Evolutionary conservation across 92 coral and sea anemone species (phyloP), one percentile per base, ranked within the genome.

Genomic region (Epizoanthus scotinus): DNA sequence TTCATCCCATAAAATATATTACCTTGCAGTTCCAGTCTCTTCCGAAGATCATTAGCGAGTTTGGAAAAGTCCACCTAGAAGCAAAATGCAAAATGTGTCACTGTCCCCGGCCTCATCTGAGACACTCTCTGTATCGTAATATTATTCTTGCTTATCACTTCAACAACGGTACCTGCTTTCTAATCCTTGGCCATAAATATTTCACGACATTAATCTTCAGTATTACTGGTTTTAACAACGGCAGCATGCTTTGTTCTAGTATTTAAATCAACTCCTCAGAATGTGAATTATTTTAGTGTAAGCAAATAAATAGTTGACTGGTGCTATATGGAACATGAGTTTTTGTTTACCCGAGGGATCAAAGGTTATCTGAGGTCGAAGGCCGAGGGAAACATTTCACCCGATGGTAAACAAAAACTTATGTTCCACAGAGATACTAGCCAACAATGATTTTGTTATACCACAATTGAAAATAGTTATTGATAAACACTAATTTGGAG

Each of bases 1-100:
- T 22, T 10, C 0, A 34, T 31, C 4, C 25, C 31, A 29, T 22
- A 24, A 29, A 8, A 6, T 14, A 29, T 54, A 57, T 26, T 84
- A 92, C 97, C 97, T 87, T 90, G 94, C 3, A 71, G 56, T 66
- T 92, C 94, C 29, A 90, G 72, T 22, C 86, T 84, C 79, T 79
- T 75, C 36, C 97, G 77, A 34, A 92, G 85, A 81, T 92, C 94
- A 62, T 89, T 87, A 69, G 97, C 90, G 22, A 92, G 88, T 83
- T 90, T 92, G 27, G 87, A 79, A 67, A 84, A 90, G 77, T 92
- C 97, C n/a, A 92, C 90, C 97, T 92, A 47, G 24, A 42, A 53
- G 52, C 52, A 10, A 15, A 71, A 64, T 64, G 3, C 10, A 28
- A 17, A 5, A 52, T 1, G n/a, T 52, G 9, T 6, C 29, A 50